A percentile compares a stretch with the other conserved stretches of the same genome.
Conservation (phyloP, 2,113 vertebrate genomes). For the Poeciliopsis retropinna region DNA sequence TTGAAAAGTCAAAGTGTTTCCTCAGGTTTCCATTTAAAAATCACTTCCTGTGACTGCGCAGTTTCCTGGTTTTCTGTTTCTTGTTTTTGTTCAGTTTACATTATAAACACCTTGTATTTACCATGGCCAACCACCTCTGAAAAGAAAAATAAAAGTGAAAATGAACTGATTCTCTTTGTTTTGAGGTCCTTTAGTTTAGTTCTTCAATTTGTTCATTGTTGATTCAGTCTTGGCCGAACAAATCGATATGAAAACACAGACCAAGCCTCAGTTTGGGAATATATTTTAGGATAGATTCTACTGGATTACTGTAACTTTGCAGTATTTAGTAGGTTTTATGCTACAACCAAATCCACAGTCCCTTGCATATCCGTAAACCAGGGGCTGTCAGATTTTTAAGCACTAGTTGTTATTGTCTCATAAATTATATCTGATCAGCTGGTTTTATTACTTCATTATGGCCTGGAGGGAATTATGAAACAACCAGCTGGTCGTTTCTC, state of each 20-base stretch:
- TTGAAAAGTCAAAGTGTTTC: conserved; percentile 28
- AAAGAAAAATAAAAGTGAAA: neutral
- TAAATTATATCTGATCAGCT: neutral
- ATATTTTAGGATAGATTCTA: neutral
- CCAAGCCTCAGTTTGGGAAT: neutral
- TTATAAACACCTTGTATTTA: neutral
- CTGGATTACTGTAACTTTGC: neutral
- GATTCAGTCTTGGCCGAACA: neutral
- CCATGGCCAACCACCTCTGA: neutral
- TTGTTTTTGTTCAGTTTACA: neutral
- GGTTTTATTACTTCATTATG: conserved; percentile 1
- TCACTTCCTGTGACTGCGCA: neutral
- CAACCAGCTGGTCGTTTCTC: neutral
- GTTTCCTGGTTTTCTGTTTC: neutral
- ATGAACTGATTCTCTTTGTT: neutral
- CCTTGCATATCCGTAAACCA: neutral
- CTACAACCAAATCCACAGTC: neutral
- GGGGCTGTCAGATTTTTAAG: neutral
- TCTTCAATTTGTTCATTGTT: neutral
- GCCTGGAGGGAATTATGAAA: neutral
- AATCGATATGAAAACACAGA: neutral
- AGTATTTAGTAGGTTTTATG: neutral
- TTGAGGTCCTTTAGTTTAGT: neutral
- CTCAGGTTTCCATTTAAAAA: neutral
- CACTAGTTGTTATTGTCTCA: neutral